phyloP scores from a whole-genome alignment of 2,888 invertebrate genomes.

The Limnephilus auricula region DNA sequence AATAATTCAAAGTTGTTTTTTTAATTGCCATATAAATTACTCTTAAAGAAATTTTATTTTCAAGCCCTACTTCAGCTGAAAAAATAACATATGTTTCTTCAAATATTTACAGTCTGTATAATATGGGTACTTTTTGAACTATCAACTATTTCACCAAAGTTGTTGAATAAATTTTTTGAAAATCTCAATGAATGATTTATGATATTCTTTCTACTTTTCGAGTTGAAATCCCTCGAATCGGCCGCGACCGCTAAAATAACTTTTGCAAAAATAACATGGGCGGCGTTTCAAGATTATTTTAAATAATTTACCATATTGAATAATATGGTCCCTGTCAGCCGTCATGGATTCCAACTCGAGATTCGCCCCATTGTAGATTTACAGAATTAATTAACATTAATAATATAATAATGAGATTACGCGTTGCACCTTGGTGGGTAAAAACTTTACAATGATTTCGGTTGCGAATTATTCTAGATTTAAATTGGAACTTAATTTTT shows the following conservation, averaged over 20 bases:
- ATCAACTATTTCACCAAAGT: background rate
- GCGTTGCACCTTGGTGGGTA: background rate
- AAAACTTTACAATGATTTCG: background rate
- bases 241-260: background rate
- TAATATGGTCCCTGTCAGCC: background rate
- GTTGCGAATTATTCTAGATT: background rate
- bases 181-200: background rate
- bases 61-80: background rate
- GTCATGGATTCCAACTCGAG: conserved; percentile 17
- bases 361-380: background rate
- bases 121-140: background rate
- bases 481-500: background rate
- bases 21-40: too few relatives aligned
- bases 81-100: background rate
- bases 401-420: background rate
- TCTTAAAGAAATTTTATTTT: too few relatives aligned
- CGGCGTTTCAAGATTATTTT: background rate
- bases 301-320: conserved; percentile 23
- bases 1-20: too few relatives aligned
- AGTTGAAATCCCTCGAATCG: background rate
- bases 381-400: background rate
- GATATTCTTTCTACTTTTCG: background rate
- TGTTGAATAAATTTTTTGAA: background rate
- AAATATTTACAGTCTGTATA: background rate
- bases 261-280: background rate